Evolutionary conservation across 2,888 invertebrate species (phyloP).

Genomic region (Agriopis marginaria): DNA sequence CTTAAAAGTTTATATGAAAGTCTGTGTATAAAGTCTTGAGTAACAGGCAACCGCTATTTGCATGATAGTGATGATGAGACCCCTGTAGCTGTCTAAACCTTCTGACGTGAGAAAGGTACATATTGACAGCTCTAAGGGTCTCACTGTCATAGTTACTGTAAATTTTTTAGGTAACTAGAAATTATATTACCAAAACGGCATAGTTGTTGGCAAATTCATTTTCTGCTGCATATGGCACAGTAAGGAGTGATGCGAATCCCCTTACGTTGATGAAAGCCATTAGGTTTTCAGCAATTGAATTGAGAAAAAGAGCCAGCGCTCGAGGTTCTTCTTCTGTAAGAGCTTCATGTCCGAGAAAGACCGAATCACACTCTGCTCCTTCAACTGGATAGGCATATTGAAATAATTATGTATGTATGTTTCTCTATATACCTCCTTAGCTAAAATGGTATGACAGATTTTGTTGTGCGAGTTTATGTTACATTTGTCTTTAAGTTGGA

Average conservation of each 20-base stretch:
- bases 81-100: no score
- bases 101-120: no score
- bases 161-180: background rate
- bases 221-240: conserved; percentile 66
- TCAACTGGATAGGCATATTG: conserved; percentile 33
- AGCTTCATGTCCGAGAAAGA: conserved; percentile 63
- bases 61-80: no score
- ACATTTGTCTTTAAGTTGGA: no score
- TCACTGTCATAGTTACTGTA: background rate
- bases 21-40: no score
- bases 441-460: no score
- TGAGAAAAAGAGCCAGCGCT: conserved; percentile 62
- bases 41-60: no score
- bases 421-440: no score
- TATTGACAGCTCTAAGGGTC: no score
- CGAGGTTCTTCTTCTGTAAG: conserved; percentile 71
- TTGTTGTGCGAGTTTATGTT: no score
- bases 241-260: conserved; percentile 68
- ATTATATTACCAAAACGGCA: conserved; percentile 64
- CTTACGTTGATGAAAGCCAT: conserved; percentile 72
- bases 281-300: conserved; percentile 61
- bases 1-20: no score
- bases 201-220: conserved; percentile 60
- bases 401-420: background rate
- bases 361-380: conserved; percentile 62